phyloP scores from a whole-genome alignment of 1,140 invertebrate genomes.

The Diabrotica undecimpunctata region DNA sequence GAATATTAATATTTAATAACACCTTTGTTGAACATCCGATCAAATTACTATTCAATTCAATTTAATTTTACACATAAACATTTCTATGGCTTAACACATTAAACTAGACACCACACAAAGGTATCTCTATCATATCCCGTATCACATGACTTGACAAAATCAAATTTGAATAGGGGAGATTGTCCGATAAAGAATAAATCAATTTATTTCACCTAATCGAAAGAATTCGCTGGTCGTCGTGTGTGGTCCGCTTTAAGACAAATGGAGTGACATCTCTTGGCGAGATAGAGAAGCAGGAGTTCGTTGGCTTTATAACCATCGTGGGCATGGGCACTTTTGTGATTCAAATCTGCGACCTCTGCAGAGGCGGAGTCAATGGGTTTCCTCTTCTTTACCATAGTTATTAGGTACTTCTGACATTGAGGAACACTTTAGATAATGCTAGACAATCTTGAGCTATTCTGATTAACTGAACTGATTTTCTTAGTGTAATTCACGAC shows the following conservation, averaged over 20 bases:
- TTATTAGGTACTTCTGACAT: too few relatives aligned
- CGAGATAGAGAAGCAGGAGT: constrained; percentile 2
- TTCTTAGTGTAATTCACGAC: too few relatives aligned
- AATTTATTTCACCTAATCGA: constrained; percentile 13
- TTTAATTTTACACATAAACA: too few relatives aligned
- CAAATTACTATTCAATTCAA: too few relatives aligned
- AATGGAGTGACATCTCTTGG: constrained; percentile 11
- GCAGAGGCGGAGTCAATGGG: too few relatives aligned
- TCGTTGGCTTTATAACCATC: neutral
- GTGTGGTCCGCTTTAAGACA: constrained; percentile 15
- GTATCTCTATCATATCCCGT: neutral
- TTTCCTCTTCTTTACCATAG: too few relatives aligned
- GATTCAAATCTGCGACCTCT: constrained; percentile 5
- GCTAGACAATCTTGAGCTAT: too few relatives aligned
- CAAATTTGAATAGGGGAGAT: neutral
- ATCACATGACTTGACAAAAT: neutral
- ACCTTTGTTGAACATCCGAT: too few relatives aligned
- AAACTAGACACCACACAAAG: neutral
- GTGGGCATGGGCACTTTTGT: neutral
- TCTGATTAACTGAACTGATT: too few relatives aligned
- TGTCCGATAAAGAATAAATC: constrained; percentile 13
- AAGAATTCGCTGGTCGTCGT: constrained; percentile 4
- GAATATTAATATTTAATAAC: too few relatives aligned
- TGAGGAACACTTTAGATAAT: too few relatives aligned
- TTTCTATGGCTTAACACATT: neutral